These are phyloP conservation scores for Sciurus niger DNA, from an alignment of 2,113 vertebrate species.

Conservation along the genomic window DNA sequence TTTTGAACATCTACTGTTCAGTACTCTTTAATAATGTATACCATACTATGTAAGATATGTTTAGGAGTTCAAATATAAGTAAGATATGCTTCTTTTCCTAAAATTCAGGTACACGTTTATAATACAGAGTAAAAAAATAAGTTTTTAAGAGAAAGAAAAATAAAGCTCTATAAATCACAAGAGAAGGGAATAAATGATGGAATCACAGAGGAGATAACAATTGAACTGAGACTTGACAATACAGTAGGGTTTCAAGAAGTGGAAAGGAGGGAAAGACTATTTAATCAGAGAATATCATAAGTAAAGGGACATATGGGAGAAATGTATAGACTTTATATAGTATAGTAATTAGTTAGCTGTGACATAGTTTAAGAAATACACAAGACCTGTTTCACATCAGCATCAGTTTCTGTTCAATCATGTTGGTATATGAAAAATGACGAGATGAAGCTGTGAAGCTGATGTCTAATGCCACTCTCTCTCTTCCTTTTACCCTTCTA, in stretches of 20 bases:
- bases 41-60: background rate
- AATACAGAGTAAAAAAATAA: slow-evolving; percentile 35
- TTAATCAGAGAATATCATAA: background rate
- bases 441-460: slow-evolving; percentile 8
- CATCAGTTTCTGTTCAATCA: background rate
- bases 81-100: background rate
- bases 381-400: background rate
- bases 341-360: slow-evolving; percentile 33
- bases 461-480: background rate
- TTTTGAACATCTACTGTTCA: background rate
- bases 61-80: slow-evolving; percentile 35
- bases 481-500: background rate
- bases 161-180: background rate
- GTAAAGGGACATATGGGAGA: background rate
- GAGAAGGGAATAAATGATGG: background rate
- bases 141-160: background rate
- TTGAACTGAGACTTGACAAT: slow-evolving; percentile 44
- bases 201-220: background rate
- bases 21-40: background rate
- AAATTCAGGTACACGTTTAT: background rate
- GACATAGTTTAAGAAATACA: background rate
- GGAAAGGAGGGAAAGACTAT: background rate
- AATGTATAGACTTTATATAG: background rate
- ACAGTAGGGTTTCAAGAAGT: slow-evolving; percentile 8
- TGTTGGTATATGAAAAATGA: slow-evolving; percentile 8